These are phyloP conservation scores for Phacellophora camtschatica DNA, from an alignment of 30 jellyfish, hydroid and myxozoan genomes.

Conservation along the genomic window DNA sequence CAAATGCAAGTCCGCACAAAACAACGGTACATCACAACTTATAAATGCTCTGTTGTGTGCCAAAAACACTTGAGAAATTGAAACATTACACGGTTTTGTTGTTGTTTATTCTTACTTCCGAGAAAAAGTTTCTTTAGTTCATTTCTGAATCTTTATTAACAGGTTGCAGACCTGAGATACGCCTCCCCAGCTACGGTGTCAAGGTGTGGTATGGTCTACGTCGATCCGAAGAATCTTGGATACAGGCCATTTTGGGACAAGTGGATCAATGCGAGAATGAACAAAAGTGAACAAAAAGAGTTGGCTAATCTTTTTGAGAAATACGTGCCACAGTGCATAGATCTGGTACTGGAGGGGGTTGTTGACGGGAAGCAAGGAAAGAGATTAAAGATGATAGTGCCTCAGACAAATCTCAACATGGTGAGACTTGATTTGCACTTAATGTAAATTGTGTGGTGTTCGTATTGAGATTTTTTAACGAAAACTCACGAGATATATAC, in stretches of 20 bases:
- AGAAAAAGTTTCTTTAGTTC: too few species aligned
- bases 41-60: too few species aligned
- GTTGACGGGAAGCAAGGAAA: constrained; percentile 94
- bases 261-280: constrained; percentile 85
- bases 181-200: constrained; percentile 99
- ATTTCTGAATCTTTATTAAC: background rate
- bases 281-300: constrained; percentile 75
- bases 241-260: constrained; percentile 94
- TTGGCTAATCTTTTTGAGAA: constrained; percentile 67
- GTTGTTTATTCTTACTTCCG: too few species aligned
- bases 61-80: too few species aligned
- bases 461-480: too few species aligned
- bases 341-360: constrained; percentile 88
- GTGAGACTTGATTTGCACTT: too few species aligned
- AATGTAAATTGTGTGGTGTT: too few species aligned
- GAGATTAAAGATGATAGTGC: constrained; percentile 78
- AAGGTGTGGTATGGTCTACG: constrained; percentile 99
- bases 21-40: too few species aligned
- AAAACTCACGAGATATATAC: too few species aligned
- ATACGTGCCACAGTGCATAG: constrained; percentile 87
- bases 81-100: too few species aligned
- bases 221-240: constrained; percentile 99
- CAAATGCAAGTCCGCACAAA: too few species aligned
- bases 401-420: constrained; percentile 94
- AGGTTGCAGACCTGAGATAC: constrained; percentile 95